Base-by-base conservation (phyloP, 53 echinoderm and acorn worm genomes). In the Crossaster papposus region DNA sequence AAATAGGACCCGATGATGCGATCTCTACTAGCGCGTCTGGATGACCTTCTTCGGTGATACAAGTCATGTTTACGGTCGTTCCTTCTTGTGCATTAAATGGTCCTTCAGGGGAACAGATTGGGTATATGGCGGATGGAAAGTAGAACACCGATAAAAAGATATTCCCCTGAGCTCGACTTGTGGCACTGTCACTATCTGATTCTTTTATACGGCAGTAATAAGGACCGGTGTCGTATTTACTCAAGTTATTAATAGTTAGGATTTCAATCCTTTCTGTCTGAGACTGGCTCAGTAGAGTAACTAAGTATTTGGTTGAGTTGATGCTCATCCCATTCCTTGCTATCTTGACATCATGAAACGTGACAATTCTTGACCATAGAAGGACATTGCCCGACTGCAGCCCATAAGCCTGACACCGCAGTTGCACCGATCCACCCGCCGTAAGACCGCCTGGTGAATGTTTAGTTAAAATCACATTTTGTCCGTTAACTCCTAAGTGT, bases 91-190 rank as follows among this genome's bases (percentile, higher is more conserved):
- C 77, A 63, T 36, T 86, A 64, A 62, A 28, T 30, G 86, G 36
- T 55, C 86, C 86, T 58, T 86, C 23, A 77, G 86, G 86, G 77
- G 75, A 14, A 55, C 77, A 86, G 75, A 86, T 34, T 31, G 86
- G 86, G 24, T 86, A 86, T 51, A 62, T 77, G 77, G 29, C 76
- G 35, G 62, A 33, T 35, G 86, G 86, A 36, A 86, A 77, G 77
- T 86, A 86, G 54, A 28, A 33, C 11, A 86, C 86, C 58, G 34
- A 62, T 23, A 76, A 2, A 23, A 3, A 83, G 1, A 30, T 30
- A 44, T 3, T 51, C 2, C n/a, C 26, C 14, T 6, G 2, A 6
- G 30, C 10, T 34, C 33, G 33, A 54, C 22, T 14, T 30, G 74
- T 17, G 53, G 15, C 54, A 30, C 20, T 86, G 23, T 31, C 53